phyloP scores from a whole-genome alignment of 2,888 invertebrate species.

The Leptodirus hochenwartii region DNA sequence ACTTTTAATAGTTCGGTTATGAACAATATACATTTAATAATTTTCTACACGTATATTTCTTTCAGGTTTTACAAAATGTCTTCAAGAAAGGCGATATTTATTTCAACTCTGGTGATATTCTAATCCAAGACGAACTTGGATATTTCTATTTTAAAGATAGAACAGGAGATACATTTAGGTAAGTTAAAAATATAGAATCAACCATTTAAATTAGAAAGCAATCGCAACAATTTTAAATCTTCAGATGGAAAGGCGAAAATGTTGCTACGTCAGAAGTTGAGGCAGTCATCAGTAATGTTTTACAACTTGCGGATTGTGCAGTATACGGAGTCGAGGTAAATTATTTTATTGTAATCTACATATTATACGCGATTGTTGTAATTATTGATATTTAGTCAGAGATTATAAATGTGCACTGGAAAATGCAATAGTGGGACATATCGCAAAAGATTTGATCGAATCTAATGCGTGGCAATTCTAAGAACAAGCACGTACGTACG shows the following conservation, averaged over 20 bases:
- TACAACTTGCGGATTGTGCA: constrained; percentile 50
- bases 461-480: too few relatives aligned
- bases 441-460: too few relatives aligned
- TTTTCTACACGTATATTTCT: too few relatives aligned
- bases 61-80: constrained; percentile 47
- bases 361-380: too few relatives aligned
- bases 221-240: constrained; percentile 9
- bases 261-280: constrained; percentile 94
- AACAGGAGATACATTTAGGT: constrained; percentile 64
- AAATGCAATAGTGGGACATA: too few relatives aligned
- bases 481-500: too few relatives aligned
- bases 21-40: too few relatives aligned
- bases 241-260: constrained; percentile 85
- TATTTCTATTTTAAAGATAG: constrained; percentile 88
- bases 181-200: constrained; percentile 9
- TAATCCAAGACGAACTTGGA: constrained; percentile 81
- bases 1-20: too few relatives aligned
- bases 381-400: too few relatives aligned
- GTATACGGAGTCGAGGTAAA: constrained; percentile 85
- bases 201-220: background rate
- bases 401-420: too few relatives aligned
- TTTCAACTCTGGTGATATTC: constrained; percentile 82
- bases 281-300: constrained; percentile 61
- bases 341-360: too few relatives aligned
- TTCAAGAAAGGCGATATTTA: constrained; percentile 72